Conservation (phyloP, 2,797 vertebrate genomes). For the Telmatherina bonti region DNA sequence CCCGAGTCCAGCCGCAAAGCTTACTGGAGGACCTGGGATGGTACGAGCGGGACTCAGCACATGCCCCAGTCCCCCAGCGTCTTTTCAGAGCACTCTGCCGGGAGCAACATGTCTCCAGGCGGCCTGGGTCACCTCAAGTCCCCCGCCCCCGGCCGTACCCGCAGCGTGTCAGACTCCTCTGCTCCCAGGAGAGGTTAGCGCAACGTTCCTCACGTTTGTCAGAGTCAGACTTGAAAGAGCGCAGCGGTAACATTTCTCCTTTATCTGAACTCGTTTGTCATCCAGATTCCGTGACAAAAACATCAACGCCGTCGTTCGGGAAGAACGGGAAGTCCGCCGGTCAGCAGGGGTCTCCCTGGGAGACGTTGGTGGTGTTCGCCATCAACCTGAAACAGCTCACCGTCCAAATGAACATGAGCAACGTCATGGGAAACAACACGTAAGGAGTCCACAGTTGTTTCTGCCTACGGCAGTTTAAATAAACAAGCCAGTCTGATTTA, state of each 20-base stretch:
- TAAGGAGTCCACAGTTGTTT: slow-evolving; percentile 75
- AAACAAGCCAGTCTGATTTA: background rate
- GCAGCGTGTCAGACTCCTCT: slow-evolving; percentile 96
- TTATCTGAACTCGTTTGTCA: accelerated
- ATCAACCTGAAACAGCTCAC: slow-evolving; percentile 97
- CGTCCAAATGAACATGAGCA: slow-evolving; percentile 99
- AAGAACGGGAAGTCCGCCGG: slow-evolving; percentile 91
- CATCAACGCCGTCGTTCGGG: slow-evolving; percentile 90
- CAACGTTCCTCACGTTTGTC: background rate
- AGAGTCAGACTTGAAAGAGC: background rate
- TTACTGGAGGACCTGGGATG: slow-evolving; percentile 95
- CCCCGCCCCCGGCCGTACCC: slow-evolving; percentile 89
- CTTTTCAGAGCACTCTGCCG: slow-evolving; percentile 87
- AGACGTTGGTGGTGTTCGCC: slow-evolving; percentile 97
- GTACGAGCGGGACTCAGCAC: slow-evolving; percentile 80
- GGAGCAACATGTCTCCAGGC: slow-evolving; percentile 85
- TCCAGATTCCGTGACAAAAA: slow-evolving; percentile 92
- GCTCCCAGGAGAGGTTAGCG: slow-evolving; percentile 91
- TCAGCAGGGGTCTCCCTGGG: slow-evolving; percentile 96
- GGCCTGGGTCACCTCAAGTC: slow-evolving; percentile 91
- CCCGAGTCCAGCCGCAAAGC: slow-evolving; percentile 95
- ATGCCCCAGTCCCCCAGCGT: slow-evolving; percentile 90
- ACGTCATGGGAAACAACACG: slow-evolving; percentile 99
- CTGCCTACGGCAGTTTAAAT: background rate
- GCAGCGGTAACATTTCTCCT: background rate